A percentile compares a stretch with the other conserved stretches of the same genome.
Evolutionary conservation across 2,888 invertebrate species (phyloP).

Genomic region (Teleiodes luculella): DNA sequence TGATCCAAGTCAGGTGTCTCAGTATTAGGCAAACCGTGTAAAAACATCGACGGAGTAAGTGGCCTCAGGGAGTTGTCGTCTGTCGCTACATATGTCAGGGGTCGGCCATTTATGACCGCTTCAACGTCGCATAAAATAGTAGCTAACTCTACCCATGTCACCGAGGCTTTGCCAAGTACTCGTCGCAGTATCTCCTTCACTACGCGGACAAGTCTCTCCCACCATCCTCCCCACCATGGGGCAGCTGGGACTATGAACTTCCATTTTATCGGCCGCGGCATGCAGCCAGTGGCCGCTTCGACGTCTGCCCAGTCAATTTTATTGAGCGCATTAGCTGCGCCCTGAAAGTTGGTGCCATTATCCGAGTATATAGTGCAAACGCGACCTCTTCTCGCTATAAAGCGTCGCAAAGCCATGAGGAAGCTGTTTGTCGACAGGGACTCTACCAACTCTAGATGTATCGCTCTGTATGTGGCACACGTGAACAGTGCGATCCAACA

Average conservation of each 20-base stretch:
- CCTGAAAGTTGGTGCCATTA: slow-evolving; percentile 19
- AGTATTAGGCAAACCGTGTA: neutral
- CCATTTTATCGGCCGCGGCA: slow-evolving; percentile 29
- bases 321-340: slow-evolving; percentile 7
- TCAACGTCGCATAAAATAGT: too few species aligned
- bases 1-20: slow-evolving; percentile 2
- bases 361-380: slow-evolving; percentile 12
- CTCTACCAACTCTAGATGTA: slow-evolving; percentile 13
- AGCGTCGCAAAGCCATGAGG: slow-evolving; percentile 15
- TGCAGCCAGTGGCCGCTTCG: neutral
- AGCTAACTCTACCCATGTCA: slow-evolving; percentile 13
- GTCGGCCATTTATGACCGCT: slow-evolving; percentile 17
- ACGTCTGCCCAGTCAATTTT: slow-evolving; percentile 11
- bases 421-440: slow-evolving; percentile 15
- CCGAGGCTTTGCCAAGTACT: slow-evolving; percentile 35
- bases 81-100: slow-evolving; percentile 15
- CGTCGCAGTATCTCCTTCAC: slow-evolving; percentile 44
- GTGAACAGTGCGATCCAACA: slow-evolving; percentile 17
- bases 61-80: neutral
- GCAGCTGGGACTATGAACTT: slow-evolving; percentile 47
- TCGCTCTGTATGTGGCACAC: slow-evolving; percentile 13
- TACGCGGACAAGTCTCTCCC: slow-evolving; percentile 37
- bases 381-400: slow-evolving; percentile 16
- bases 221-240: too few species aligned
- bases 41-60: slow-evolving; percentile 2